Percentiles rank a stretch among this genome's conserved stretches.
Conservation (phyloP, 2,113 vertebrate genomes). For the Oncorhynchus kisutch region DNA sequence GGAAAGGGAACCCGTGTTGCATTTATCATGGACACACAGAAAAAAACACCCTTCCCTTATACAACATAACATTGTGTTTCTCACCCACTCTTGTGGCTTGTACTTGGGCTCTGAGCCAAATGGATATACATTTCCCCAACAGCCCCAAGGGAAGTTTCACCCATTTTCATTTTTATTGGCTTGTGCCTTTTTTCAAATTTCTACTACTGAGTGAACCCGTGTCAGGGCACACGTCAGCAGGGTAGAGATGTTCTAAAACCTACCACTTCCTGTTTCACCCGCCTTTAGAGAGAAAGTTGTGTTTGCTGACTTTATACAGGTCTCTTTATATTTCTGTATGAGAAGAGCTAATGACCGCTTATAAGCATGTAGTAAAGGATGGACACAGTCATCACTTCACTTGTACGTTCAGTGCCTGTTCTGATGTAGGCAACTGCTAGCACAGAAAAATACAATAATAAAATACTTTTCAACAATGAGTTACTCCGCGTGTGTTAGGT, state of each 20-base stretch:
- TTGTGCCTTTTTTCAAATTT: constrained; percentile 43
- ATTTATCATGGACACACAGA: constrained; percentile 61
- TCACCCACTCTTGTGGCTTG: constrained; percentile 48
- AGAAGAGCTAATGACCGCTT: neutral
- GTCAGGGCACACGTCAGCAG: constrained; percentile 55
- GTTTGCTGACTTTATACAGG: neutral
- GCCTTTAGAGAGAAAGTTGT: constrained; percentile 21
- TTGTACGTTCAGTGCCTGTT: neutral
- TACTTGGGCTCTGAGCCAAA: constrained; percentile 53
- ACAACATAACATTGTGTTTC: constrained; percentile 50
- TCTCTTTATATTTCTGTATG: neutral
- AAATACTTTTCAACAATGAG: too few species aligned
- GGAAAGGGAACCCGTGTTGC: constrained; percentile 62
- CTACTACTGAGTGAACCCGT: constrained; percentile 39
- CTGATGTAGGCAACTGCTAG: neutral
- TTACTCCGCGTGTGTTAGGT: too few species aligned
- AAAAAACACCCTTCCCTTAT: constrained; percentile 66
- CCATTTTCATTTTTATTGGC: constrained; percentile 52
- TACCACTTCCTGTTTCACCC: constrained; percentile 49
- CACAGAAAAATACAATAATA: too few species aligned
- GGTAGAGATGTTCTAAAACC: constrained; percentile 36
- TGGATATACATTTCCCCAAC: constrained; percentile 39
- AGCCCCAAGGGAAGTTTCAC: constrained; percentile 51
- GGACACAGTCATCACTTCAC: neutral
- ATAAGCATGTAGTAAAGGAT: neutral